Percentiles rank a stretch among this genome's conserved stretches.
Conservation (phyloP, 2,888 invertebrate species). For the Synergus laeviventris region DNA sequence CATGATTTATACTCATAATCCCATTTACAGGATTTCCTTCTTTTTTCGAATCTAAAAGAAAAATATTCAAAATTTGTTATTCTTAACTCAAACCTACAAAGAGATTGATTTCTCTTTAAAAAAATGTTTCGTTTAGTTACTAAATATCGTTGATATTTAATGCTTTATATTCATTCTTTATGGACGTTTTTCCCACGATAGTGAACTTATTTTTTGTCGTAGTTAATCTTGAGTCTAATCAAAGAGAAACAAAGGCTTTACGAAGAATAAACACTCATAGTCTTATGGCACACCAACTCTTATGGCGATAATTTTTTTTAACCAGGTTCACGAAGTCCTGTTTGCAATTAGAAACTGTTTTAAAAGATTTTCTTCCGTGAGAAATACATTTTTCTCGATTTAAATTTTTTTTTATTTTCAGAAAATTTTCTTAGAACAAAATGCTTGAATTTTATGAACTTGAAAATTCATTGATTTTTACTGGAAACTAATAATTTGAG, state of each 20-base stretch:
- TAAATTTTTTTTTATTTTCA: not conserved
- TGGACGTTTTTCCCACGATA: not conserved
- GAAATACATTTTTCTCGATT: not conserved
- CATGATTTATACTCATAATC: no score
- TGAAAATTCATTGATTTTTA: no score
- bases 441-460: not conserved
- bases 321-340: not conserved
- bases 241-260: slow-evolving; percentile 17
- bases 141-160: no score
- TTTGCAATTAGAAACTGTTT: not conserved
- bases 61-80: no score
- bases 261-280: not conserved
- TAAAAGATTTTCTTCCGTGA: not conserved
- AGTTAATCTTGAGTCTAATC: not conserved
- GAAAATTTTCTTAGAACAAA: not conserved
- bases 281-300: not conserved
- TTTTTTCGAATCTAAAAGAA: no score
- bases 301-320: not conserved
- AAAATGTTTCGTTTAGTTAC: no score
- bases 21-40: no score
- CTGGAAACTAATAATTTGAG: no score
- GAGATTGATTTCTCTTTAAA: no score
- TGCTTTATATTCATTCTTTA: slow-evolving; percentile 36
- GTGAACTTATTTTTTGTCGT: not conserved
- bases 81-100: no score